Evolutionary conservation across 2,888 invertebrate species (phyloP).

Genomic region (Tinea pellionella): DNA sequence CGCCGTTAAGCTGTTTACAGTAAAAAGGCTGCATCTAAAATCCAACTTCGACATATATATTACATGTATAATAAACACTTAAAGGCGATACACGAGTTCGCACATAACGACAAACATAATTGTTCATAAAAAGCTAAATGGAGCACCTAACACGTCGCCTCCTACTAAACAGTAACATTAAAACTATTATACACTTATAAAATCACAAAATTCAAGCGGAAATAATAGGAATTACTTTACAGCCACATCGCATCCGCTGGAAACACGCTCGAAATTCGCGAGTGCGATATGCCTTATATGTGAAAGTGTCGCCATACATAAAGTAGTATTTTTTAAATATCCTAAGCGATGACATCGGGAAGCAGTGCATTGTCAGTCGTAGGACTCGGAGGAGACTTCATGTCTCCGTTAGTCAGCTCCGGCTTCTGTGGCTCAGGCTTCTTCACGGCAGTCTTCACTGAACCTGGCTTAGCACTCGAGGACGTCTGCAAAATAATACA

Average conservation of each 20-base stretch:
- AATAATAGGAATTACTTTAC: conserved; percentile 54
- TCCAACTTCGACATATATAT: too few relatives aligned
- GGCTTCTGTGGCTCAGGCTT: conserved; percentile 41
- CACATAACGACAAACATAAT: not conserved
- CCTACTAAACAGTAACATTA: conserved; percentile 51
- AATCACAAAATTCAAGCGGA: conserved; percentile 69
- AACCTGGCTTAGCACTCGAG: conserved; percentile 26
- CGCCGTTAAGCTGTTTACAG: too few relatives aligned
- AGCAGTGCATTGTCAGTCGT: conserved; percentile 46
- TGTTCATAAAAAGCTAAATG: conserved; percentile 2
- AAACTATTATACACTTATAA: conserved; percentile 53
- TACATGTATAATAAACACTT: conserved; percentile 38
- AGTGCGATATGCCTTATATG: not conserved
- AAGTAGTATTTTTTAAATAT: not conserved
- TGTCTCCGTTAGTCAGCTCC: conserved; percentile 68
- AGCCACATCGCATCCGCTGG: conserved; percentile 13
- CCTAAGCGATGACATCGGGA: conserved; percentile 61
- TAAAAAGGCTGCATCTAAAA: too few relatives aligned
- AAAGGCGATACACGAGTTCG: not conserved
- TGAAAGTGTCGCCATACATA: not conserved
- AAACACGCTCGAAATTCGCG: not conserved
- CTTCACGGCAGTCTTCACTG: conserved; percentile 27
- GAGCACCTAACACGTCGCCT: conserved; percentile 31
- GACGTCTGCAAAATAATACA: conserved; percentile 19
- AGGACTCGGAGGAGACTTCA: conserved; percentile 35